phyloP scores from a whole-genome alignment of 2,888 invertebrate species.

The Callyntrura guangdongensis region DNA sequence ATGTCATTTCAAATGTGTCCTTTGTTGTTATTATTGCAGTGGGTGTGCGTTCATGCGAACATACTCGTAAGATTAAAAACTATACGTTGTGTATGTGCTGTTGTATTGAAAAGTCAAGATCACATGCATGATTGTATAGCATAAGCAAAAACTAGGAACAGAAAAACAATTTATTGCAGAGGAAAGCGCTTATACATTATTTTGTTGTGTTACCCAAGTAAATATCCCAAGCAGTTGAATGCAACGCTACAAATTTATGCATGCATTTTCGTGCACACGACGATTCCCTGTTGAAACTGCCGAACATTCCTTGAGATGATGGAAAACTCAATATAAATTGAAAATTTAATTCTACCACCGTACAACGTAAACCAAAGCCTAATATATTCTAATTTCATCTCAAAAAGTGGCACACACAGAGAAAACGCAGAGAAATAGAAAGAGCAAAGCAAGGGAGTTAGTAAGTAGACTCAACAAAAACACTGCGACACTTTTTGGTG shows the following conservation, averaged over 20 bases:
- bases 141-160: background rate
- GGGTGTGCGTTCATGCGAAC: slow-evolving; percentile 51
- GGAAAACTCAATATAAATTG: slow-evolving; percentile 54
- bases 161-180: slow-evolving; percentile 27
- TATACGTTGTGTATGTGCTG: slow-evolving; percentile 50
- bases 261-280: slow-evolving; percentile 22
- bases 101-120: slow-evolving; percentile 36
- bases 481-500: slow-evolving; percentile 35
- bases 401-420: slow-evolving; percentile 16
- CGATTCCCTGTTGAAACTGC: background rate
- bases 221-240: background rate
- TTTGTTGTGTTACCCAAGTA: background rate
- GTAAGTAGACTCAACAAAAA: slow-evolving; percentile 23
- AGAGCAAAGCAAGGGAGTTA: too few relatives aligned
- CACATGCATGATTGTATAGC: slow-evolving; percentile 24
- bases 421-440: background rate
- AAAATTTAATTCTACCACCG: slow-evolving; percentile 51
- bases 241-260: slow-evolving; percentile 27
- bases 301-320: slow-evolving; percentile 41
- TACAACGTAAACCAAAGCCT: slow-evolving; percentile 25
- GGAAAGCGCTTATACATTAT: too few relatives aligned
- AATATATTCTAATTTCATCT: slow-evolving; percentile 46
- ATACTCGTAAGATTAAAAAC: slow-evolving; percentile 57
- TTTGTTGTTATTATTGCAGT: slow-evolving; percentile 3
- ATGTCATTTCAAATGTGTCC: slow-evolving; percentile 13